Percentiles rank a stretch among this genome's conserved stretches.
Conservation (phyloP, 2,113 vertebrate genomes). For the Hydropotes inermis region DNA sequence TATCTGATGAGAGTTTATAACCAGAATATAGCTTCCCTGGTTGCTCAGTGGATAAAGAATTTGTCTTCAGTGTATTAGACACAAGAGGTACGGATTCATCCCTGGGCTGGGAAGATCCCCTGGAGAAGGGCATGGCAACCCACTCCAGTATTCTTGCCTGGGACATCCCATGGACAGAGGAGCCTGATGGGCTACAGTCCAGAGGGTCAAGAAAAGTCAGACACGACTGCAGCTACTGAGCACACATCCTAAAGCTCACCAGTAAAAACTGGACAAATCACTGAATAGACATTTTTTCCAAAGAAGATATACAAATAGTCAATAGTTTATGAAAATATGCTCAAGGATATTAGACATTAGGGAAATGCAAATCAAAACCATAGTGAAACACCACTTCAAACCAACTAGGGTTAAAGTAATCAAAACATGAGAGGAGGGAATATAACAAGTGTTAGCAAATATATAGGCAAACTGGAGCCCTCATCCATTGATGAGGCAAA, state of each 20-base stretch:
- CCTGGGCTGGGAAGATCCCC: background rate
- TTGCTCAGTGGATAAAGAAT: background rate
- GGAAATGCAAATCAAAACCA: background rate
- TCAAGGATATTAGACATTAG: background rate
- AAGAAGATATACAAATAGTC: background rate
- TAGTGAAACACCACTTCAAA: background rate
- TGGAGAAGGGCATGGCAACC: background rate
- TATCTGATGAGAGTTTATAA: background rate
- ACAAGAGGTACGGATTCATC: background rate
- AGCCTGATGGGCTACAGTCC: background rate
- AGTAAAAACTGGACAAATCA: background rate
- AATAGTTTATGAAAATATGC: background rate
- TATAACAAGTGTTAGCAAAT: background rate
- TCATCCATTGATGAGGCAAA: background rate
- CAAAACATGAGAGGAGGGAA: background rate
- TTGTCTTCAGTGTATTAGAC: background rate
- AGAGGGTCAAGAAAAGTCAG: background rate
- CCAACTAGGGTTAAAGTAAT: background rate
- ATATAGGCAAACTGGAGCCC: background rate
- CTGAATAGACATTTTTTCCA: background rate
- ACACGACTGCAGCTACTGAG: background rate
- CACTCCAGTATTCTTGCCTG: background rate
- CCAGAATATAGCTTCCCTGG: background rate
- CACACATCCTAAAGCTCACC: background rate
- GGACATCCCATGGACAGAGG: background rate